Conservation (phyloP, 2,113 vertebrate genomes). For the Labeo catla region DNA sequence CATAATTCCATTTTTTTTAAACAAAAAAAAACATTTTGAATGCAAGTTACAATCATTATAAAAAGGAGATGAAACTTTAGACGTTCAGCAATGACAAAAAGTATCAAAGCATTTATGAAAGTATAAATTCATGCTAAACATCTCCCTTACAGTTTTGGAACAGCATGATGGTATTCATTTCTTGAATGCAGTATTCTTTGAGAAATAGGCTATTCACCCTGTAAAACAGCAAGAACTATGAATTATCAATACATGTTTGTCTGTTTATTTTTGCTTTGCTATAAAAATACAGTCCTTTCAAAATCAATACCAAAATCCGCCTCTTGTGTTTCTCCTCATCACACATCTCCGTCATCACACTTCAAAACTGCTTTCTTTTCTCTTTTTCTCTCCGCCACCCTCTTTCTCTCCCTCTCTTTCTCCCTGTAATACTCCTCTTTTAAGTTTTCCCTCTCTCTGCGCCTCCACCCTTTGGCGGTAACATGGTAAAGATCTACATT, state of each 20-base stretch:
- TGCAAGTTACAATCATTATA: not conserved
- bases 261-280: not conserved
- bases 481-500: slow-evolving; percentile 84
- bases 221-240: not conserved
- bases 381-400: slow-evolving; percentile 8
- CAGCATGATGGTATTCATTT: not conserved
- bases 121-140: not conserved
- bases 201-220: not conserved
- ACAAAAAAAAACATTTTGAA: not conserved
- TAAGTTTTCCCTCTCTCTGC: slow-evolving; percentile 72
- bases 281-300: not conserved
- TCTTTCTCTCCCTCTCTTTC: slow-evolving; percentile 51
- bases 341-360: not conserved
- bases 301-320: not conserved
- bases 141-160: not conserved
- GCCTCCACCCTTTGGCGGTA: slow-evolving; percentile 80
- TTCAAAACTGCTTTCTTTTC: not conserved
- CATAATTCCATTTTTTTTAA: not conserved
- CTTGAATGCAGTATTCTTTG: not conserved
- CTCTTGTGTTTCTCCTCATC: not conserved
- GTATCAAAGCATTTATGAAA: no score
- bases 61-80: not conserved
- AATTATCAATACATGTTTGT: not conserved
- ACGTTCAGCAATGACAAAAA: not conserved
- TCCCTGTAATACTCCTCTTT: slow-evolving; percentile 78